A percentile compares a stretch with the other conserved stretches of the same genome.
These are phyloP conservation scores for Papilio aristodemus DNA, from an alignment of 1,140 invertebrate genomes.

Conservation along the genomic window DNA sequence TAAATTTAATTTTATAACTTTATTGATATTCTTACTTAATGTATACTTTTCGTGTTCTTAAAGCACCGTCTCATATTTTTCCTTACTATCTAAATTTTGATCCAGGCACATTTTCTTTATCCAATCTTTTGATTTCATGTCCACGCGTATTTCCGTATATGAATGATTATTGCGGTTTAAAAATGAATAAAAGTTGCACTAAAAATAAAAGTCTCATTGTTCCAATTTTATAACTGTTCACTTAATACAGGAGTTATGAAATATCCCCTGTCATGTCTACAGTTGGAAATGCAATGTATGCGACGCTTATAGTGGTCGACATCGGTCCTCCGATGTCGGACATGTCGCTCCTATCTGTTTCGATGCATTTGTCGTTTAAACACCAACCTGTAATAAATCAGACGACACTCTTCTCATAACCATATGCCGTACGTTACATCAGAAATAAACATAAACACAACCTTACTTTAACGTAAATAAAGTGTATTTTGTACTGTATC, in stretches of 20 bases:
- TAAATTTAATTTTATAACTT: too few relatives aligned
- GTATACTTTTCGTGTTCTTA: too few relatives aligned
- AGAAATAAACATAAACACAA: slow-evolving; percentile 29
- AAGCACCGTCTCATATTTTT: too few relatives aligned
- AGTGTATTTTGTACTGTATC: slow-evolving; percentile 38
- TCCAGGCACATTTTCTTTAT: too few relatives aligned
- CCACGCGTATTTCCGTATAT: too few relatives aligned
- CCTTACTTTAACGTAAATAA: slow-evolving; percentile 31
- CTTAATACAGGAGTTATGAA: background rate
- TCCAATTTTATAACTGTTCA: background rate
- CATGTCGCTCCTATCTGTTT: slow-evolving; percentile 79
- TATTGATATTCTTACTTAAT: too few relatives aligned
- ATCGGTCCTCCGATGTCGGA: slow-evolving; percentile 77
- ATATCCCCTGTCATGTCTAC: slow-evolving; percentile 54
- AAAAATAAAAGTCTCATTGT: background rate
- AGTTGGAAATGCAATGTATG: slow-evolving; percentile 51
- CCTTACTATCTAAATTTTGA: too few relatives aligned
- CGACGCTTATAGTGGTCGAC: slow-evolving; percentile 61
- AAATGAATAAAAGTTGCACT: too few relatives aligned
- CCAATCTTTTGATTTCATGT: too few relatives aligned
- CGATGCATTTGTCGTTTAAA: slow-evolving; percentile 80
- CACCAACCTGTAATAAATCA: slow-evolving; percentile 80
- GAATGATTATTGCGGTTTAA: too few relatives aligned
- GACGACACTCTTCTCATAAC: slow-evolving; percentile 42
- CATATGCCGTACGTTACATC: slow-evolving; percentile 41